Evolutionary conservation across 1,140 invertebrate genomes (phyloP).

Genomic region (Telenomus remus): DNA sequence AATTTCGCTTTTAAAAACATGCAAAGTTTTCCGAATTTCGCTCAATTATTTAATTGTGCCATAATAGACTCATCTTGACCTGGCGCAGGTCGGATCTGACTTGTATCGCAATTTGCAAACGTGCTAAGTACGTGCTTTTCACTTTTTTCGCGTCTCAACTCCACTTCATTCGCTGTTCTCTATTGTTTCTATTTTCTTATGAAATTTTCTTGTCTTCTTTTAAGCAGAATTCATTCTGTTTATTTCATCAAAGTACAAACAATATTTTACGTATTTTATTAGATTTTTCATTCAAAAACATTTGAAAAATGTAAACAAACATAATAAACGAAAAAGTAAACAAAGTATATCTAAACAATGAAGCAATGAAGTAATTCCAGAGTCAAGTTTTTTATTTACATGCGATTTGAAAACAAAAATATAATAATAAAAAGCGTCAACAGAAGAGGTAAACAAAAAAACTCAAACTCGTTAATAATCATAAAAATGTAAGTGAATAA

Average conservation of each 20-base stretch:
- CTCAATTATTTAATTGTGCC: constrained; percentile 43
- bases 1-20: neutral
- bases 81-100: constrained; percentile 23
- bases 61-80: constrained; percentile 31
- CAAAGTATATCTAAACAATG: too few relatives aligned
- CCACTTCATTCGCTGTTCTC: constrained; percentile 31
- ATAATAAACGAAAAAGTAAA: too few relatives aligned
- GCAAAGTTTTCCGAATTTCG: constrained; percentile 10
- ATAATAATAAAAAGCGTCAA: too few relatives aligned
- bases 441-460: neutral
- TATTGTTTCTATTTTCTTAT: constrained; percentile 25
- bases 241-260: constrained; percentile 1
- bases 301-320: too few relatives aligned
- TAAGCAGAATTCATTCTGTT: constrained; percentile 1
- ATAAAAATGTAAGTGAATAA: neutral
- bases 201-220: constrained; percentile 22
- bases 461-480: neutral
- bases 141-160: constrained; percentile 34
- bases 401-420: too few relatives aligned
- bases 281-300: too few relatives aligned
- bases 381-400: too few relatives aligned
- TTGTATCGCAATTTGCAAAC: constrained; percentile 34
- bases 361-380: too few relatives aligned
- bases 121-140: constrained; percentile 32
- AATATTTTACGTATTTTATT: neutral